Conservation (phyloP, 1,140 invertebrate species). For the Halyomorpha halys region DNA sequence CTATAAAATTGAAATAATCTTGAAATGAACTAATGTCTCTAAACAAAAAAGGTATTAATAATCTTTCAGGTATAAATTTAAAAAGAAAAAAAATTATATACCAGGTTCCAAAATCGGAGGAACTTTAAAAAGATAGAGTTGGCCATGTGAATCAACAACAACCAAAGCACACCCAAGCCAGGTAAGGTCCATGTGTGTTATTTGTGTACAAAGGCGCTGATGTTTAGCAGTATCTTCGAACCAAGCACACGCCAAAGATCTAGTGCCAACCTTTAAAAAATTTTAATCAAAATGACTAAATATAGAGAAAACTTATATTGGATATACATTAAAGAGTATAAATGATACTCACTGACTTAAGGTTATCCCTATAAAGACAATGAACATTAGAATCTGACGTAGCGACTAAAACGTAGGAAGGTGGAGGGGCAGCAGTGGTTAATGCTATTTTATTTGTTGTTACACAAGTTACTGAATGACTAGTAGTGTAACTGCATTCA, state of each 20-base stretch:
- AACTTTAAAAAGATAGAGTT: constrained; percentile 58
- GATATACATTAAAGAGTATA: neutral
- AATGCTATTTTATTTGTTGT: constrained; percentile 52
- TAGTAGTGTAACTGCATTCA: constrained; percentile 48
- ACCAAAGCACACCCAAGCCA: constrained; percentile 66
- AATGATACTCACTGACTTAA: constrained; percentile 48
- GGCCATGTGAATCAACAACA: constrained; percentile 60
- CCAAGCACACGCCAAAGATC: constrained; percentile 36
- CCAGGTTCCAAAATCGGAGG: constrained; percentile 48
- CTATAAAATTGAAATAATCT: too few relatives aligned
- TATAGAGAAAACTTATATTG: neutral
- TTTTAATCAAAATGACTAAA: neutral
- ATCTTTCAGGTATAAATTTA: too few relatives aligned
- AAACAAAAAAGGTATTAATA: too few relatives aligned
- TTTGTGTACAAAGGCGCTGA: constrained; percentile 39
- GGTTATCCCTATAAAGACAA: constrained; percentile 58
- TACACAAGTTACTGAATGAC: constrained; percentile 37
- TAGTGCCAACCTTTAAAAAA: constrained; percentile 28
- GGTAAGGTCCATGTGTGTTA: constrained; percentile 59
- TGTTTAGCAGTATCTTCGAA: constrained; percentile 43
- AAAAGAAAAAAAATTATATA: constrained; percentile 32
- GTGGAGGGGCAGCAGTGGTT: constrained; percentile 45
- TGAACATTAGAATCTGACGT: constrained; percentile 65
- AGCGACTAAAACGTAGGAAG: constrained; percentile 56
- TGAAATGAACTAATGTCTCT: too few relatives aligned